Evolutionary conservation across 2,113 vertebrate species (phyloP).

Genomic region (Manacus vitellinus): DNA sequence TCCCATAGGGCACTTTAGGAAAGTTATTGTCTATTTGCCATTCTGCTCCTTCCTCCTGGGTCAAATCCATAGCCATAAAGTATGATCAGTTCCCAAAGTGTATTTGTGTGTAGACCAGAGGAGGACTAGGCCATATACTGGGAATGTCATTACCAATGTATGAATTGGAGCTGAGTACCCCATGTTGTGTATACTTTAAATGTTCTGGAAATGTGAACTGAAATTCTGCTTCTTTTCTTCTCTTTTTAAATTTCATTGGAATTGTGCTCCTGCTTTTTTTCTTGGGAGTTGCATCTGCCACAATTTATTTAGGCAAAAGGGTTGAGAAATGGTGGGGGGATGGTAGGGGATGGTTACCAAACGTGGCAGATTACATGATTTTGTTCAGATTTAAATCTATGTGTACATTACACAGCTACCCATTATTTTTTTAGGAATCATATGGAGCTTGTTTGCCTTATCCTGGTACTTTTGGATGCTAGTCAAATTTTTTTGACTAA

Average conservation of each 20-base stretch:
- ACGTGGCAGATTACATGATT: neutral
- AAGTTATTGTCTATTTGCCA: neutral
- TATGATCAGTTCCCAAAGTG: neutral
- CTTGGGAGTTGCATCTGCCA: neutral
- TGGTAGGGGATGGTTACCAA: neutral
- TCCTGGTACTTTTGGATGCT: neutral
- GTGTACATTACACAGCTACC: neutral
- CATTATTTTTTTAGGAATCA: neutral
- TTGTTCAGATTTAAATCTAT: neutral
- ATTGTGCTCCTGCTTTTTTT: neutral
- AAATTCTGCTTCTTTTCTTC: neutral
- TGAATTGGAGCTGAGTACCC: neutral
- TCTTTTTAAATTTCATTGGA: neutral
- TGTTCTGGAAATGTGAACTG: neutral
- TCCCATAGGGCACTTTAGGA: neutral
- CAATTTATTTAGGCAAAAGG: neutral
- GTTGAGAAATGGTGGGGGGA: neutral
- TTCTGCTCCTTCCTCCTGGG: neutral
- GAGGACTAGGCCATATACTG: neutral
- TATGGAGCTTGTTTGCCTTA: neutral
- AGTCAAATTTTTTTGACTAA: neutral
- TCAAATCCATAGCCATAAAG: neutral
- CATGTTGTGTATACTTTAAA: neutral
- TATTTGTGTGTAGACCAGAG: neutral
- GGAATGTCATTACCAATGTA: neutral